Conservation (phyloP, 1,140 invertebrate genomes). For the Tyrophagus putrescentiae region DNA sequence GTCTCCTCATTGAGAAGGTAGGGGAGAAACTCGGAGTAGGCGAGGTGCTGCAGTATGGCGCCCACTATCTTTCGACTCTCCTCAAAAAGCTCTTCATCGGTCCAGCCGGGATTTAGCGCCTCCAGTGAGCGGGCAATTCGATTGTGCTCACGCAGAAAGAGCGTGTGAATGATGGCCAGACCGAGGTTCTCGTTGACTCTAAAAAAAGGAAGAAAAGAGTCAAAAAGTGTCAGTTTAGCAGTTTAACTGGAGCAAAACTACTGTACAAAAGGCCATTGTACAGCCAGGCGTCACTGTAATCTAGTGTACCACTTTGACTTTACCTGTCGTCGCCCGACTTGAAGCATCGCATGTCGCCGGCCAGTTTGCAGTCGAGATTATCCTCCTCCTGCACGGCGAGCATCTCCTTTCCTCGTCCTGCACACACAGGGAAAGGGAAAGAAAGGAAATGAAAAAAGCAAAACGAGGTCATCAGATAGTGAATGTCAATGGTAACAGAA, state of each 20-base stretch:
- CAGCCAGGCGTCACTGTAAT: no score
- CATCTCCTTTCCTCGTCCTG: constrained; percentile 28
- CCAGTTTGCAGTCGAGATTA: constrained; percentile 28
- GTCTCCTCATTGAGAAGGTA: constrained; percentile 39
- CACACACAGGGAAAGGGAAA: no score
- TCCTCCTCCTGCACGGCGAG: constrained; percentile 28
- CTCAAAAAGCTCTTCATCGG: constrained; percentile 35
- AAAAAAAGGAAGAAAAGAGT: no score
- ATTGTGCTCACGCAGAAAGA: constrained; percentile 33
- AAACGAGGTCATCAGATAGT: no score
- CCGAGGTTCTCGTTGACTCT: constrained; percentile 55
- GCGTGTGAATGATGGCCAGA: constrained; percentile 36
- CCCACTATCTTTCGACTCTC: constrained; percentile 39
- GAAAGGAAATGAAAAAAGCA: no score
- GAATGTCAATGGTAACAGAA: no score
- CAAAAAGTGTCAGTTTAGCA: no score
- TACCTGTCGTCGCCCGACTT: constrained; percentile 32
- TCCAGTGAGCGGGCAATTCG: constrained; percentile 27
- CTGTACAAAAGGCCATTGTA: no score
- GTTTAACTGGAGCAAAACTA: no score
- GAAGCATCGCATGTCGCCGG: constrained; percentile 35
- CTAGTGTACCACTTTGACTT: not conserved
- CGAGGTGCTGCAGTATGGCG: constrained; percentile 38
- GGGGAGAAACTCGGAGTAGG: constrained; percentile 42
- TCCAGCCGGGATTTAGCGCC: constrained; percentile 30